Conservation (phyloP, 2,113 vertebrate species). For the Nymphicus hollandicus region DNA sequence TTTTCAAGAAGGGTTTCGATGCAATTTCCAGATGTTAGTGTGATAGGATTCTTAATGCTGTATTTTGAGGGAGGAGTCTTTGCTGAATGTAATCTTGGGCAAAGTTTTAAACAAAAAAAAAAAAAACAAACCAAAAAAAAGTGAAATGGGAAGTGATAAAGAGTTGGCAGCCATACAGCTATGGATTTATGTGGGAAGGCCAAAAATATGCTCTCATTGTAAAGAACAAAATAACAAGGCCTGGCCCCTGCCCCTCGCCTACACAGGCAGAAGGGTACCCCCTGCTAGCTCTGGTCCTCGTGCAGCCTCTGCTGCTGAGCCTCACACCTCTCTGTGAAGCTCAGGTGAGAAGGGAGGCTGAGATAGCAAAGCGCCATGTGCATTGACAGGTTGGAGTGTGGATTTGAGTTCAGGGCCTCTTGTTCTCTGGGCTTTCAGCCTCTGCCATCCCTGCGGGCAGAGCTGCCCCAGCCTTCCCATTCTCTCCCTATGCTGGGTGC, state of each 20-base stretch:
- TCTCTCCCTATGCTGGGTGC: neutral
- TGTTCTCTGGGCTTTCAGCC: neutral
- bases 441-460: neutral
- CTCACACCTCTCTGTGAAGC: neutral
- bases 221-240: neutral
- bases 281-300: neutral
- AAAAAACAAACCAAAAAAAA: neutral
- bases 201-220: neutral
- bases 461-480: neutral
- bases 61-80: neutral
- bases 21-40: neutral
- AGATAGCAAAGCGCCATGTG: rapidly evolving
- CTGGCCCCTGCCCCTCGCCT: neutral
- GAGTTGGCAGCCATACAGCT: neutral
- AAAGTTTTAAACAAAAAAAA: neutral
- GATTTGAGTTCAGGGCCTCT: neutral
- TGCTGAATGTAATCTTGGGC: neutral
- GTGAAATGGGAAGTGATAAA: neutral
- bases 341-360: neutral
- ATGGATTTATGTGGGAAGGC: constrained; percentile 20
- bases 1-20: neutral
- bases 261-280: neutral
- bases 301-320: neutral
- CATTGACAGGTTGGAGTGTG: neutral
- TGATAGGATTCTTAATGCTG: neutral